phyloP scores from a whole-genome alignment of 2,113 vertebrate genomes.

The Mesocricetus auratus region DNA sequence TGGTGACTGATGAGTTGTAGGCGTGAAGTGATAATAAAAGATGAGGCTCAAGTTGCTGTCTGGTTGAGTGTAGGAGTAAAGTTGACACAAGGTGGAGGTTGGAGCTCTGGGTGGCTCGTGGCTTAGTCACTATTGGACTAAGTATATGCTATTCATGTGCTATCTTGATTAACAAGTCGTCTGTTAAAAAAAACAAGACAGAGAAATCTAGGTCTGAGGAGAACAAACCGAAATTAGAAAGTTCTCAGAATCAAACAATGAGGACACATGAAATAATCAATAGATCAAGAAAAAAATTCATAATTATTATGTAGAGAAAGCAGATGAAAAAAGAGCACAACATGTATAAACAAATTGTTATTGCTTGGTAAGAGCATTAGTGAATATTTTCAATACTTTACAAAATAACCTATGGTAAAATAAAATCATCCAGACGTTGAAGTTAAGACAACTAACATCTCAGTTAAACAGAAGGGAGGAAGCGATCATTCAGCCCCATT shows the following conservation, averaged over 20 bases:
- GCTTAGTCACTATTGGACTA: neutral
- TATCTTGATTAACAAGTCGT: neutral
- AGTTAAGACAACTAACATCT: neutral
- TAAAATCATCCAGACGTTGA: neutral
- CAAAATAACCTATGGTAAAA: neutral
- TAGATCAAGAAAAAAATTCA: neutral
- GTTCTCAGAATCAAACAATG: neutral
- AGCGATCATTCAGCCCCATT: neutral
- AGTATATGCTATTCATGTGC: neutral
- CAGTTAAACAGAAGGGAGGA: neutral
- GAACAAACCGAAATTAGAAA: neutral
- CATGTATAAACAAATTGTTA: neutral
- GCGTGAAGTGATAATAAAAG: neutral
- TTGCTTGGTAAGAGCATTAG: neutral
- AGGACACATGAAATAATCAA: neutral
- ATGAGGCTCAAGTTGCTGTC: neutral
- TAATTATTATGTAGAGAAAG: neutral
- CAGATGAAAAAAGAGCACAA: neutral
- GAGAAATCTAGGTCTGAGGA: neutral
- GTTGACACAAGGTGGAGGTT: rapidly evolving
- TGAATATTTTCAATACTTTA: neutral
- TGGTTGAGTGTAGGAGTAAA: neutral
- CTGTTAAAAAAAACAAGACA: neutral
- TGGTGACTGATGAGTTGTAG: neutral
- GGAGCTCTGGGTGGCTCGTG: neutral